Conservation (phyloP, 2,113 vertebrate genomes). For the Pungitius pungitius region DNA sequence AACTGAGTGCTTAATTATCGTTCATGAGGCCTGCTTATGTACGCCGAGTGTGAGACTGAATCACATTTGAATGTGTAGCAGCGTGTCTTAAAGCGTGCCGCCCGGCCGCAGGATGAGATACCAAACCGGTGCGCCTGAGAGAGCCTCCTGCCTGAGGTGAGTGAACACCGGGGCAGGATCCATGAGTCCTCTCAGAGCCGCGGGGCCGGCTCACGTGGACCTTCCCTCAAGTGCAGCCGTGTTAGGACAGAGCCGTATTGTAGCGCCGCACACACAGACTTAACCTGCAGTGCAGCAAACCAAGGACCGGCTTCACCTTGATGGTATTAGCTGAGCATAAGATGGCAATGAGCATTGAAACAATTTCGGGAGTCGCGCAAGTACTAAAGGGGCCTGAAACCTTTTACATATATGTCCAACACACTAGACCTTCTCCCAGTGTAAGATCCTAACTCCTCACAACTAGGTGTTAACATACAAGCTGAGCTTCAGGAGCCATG, state of each 20-base stretch:
- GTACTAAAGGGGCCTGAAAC: background rate
- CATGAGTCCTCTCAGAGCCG: too few species aligned
- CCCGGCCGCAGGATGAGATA: background rate
- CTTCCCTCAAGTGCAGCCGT: background rate
- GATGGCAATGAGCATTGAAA: background rate
- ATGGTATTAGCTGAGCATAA: background rate
- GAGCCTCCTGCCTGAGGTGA: background rate
- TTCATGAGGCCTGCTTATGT: constrained; percentile 19
- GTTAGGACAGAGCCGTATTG: background rate
- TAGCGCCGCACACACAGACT: background rate
- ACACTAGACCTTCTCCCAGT: too few species aligned
- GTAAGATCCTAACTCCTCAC: too few species aligned
- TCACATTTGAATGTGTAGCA: constrained; percentile 4
- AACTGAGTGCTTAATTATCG: constrained; percentile 26
- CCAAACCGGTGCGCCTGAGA: background rate
- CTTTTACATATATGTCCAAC: too few species aligned
- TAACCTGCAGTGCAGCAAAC: background rate
- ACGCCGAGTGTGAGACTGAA: background rate
- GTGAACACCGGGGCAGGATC: background rate
- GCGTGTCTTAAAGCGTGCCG: background rate
- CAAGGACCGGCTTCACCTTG: background rate
- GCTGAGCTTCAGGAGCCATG: background rate
- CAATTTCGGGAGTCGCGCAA: too few species aligned
- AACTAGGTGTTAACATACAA: background rate
- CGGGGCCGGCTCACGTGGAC: background rate